Evolutionary conservation across 1,140 invertebrate species (phyloP).

Genomic region (Dolichoris vasculosae): DNA sequence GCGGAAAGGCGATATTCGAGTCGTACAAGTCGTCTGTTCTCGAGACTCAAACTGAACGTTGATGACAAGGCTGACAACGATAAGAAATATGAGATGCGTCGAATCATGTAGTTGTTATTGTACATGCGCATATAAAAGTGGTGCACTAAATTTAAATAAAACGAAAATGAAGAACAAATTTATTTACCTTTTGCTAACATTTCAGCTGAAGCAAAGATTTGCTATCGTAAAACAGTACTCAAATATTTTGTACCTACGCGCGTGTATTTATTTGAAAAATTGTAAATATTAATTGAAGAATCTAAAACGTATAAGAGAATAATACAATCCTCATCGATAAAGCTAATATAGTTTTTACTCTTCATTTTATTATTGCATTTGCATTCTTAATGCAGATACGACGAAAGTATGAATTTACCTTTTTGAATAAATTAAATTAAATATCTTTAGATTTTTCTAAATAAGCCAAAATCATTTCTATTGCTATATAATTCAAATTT

Average conservation of each 20-base stretch:
- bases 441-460: not conserved
- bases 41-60: not conserved
- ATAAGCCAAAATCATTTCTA: not conserved
- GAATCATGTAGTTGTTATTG: slow-evolving; percentile 9
- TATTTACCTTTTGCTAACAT: not conserved
- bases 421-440: not conserved
- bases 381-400: not conserved
- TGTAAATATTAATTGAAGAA: not conserved
- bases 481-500: not conserved
- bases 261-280: not conserved
- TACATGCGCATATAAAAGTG: slow-evolving; percentile 12
- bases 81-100: slow-evolving; percentile 40
- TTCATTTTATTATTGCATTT: not conserved
- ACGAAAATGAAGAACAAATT: not conserved
- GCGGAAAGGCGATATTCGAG: slow-evolving; percentile 20
- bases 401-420: not conserved
- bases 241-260: too few species aligned
- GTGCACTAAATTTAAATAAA: slow-evolving; percentile 14
- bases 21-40: slow-evolving; percentile 17
- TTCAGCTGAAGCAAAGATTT: not conserved
- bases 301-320: not conserved
- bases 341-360: not conserved
- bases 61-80: slow-evolving; percentile 41
- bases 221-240: not conserved
- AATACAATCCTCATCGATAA: not conserved